phyloP scores from a whole-genome alignment of 1,140 invertebrate genomes.

The Temnothorax nylanderi region DNA sequence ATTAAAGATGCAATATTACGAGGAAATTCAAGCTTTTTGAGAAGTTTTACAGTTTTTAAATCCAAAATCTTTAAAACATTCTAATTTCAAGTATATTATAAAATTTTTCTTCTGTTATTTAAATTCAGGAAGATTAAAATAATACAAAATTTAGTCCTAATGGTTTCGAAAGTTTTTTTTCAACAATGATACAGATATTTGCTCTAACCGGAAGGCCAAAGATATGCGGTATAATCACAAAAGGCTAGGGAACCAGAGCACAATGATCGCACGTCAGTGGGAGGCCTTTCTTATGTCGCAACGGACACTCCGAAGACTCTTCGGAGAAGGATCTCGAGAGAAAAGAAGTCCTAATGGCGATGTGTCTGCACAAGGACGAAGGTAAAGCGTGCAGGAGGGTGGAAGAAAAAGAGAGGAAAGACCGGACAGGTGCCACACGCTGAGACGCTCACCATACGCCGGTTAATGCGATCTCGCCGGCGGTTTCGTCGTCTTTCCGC shows the following conservation, averaged over 20 bases:
- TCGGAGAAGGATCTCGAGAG: slow-evolving; percentile 4
- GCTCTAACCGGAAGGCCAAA: neutral
- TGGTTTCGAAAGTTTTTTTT: neutral
- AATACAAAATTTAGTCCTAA: neutral
- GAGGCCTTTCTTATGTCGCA: slow-evolving; percentile 10
- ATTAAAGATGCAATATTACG: neutral
- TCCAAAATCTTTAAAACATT: neutral
- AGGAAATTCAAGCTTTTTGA: neutral
- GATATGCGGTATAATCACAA: neutral
- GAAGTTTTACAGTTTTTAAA: neutral
- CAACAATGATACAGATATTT: neutral
- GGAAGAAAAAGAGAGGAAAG: slow-evolving; percentile 4
- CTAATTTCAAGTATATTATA: neutral
- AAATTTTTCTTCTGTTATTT: neutral
- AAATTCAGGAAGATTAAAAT: neutral
- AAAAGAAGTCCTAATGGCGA: slow-evolving; percentile 8
- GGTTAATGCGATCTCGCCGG: slow-evolving; percentile 77
- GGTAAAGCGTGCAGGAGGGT: slow-evolving; percentile 3
- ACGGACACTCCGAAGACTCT: slow-evolving; percentile 2
- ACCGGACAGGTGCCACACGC: slow-evolving; percentile 82
- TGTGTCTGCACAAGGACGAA: neutral
- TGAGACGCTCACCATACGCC: slow-evolving; percentile 77
- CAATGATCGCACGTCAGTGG: neutral
- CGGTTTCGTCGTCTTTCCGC: slow-evolving; percentile 76
- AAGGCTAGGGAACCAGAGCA: slow-evolving; percentile 8